Evolutionary conservation across 2,888 invertebrate species (phyloP), one percentile per base, ranked within the genome.

Genomic region (Amiota communis): DNA sequence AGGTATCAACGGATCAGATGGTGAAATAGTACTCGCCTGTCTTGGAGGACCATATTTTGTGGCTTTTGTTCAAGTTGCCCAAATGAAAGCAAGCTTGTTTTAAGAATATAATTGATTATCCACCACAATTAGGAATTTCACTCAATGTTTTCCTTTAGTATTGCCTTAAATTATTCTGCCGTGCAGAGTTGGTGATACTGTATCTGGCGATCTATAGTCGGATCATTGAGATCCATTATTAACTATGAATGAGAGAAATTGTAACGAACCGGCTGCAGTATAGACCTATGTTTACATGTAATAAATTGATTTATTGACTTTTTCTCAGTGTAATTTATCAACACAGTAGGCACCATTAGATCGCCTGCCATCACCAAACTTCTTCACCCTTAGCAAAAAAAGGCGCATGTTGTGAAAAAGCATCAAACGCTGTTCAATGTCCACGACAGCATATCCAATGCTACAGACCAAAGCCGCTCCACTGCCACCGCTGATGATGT

Each of bases 351-450:
- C 53, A 53, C 53, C 53, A 53, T 36, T 36, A 36, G 36, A 36
- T 36, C 36, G 8, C 8, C 36, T 0, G 36, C 36, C 36, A 36
- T 36, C 36, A 6, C 36, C 36, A 36, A 36, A 36, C 36, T 36
- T 36, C 36, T 36, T 36, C 6, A 36, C 36, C 36, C 36, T 36
- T 36, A 6, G 36, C 36, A 36, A 69, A 73, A 77, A 69, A 73
- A 77, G n/a, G 75, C 72, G 75, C 77, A 79, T 76, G 74, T 75
- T 78, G 80, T 77, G 78, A 78, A 75, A 77, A 75, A 80, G 85
- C 83, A 84, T 82, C 84, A 82, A 83, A 83, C 82, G 84, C 82
- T 82, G 82, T 84, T 85, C 80, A 79, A 76, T 77, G 76, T 72
- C 75, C 78, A 76, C 76, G 77, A 77, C 81, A 79, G 57, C 77